phyloP scores from a whole-genome alignment of 2,113 vertebrate species.

The Eudyptes chrysolophus region DNA sequence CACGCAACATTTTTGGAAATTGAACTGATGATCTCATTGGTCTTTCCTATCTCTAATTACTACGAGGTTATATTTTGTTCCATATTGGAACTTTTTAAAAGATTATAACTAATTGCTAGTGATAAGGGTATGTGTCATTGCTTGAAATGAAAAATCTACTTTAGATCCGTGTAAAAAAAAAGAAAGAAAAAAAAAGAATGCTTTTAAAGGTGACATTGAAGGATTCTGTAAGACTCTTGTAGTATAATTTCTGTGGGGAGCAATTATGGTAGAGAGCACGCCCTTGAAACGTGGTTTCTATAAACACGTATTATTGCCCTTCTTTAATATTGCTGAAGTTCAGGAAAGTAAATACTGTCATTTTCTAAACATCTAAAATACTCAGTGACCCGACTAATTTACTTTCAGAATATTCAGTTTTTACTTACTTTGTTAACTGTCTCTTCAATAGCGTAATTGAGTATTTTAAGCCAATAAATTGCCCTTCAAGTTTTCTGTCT shows the following conservation, averaged over 20 bases:
- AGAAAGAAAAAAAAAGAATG: neutral
- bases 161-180: neutral
- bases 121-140: neutral
- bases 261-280: neutral
- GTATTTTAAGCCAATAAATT: constrained; percentile 67
- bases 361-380: neutral
- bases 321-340: neutral
- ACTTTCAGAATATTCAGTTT: neutral
- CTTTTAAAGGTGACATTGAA: neutral
- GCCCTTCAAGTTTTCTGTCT: constrained; percentile 47
- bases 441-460: constrained; percentile 59
- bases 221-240: neutral
- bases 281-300: neutral
- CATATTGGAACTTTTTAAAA: neutral
- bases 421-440: constrained; percentile 43
- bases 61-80: neutral
- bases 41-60: neutral
- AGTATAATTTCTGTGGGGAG: neutral
- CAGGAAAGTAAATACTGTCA: neutral
- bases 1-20: neutral
- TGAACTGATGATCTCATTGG: neutral
- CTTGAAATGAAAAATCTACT: neutral
- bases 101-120: neutral
- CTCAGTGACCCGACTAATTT: constrained; percentile 34
- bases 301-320: neutral